Conservation (phyloP, 2,888 invertebrate genomes). For the Lochmaea crataegi region DNA sequence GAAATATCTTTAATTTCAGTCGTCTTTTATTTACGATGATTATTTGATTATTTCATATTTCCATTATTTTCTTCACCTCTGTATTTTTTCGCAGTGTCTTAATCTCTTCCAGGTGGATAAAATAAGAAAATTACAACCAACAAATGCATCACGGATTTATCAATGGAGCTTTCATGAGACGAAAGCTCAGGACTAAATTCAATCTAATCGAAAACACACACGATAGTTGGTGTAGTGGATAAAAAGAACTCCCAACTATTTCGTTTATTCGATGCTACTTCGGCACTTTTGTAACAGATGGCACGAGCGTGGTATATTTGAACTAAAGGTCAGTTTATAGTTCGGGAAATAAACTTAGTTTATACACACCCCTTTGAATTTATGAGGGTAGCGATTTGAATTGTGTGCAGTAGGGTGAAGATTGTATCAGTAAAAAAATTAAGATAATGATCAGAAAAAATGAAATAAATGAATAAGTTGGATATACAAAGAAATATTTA, state of each 20-base stretch:
- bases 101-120: not conserved
- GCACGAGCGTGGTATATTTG: constrained; percentile 45
- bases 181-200: constrained; percentile 32
- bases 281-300: constrained; percentile 58
- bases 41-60: too few species aligned
- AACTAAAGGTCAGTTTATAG: constrained; percentile 13
- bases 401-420: not conserved
- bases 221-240: constrained; percentile 46
- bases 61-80: too few species aligned
- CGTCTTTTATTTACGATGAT: too few species aligned
- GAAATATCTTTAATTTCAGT: too few species aligned
- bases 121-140: not conserved
- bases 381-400: not conserved
- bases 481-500: too few species aligned
- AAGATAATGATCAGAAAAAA: not conserved
- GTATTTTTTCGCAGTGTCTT: too few species aligned
- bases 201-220: constrained; percentile 43
- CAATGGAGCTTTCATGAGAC: constrained; percentile 1
- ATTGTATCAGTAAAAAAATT: not conserved
- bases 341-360: not conserved
- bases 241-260: constrained; percentile 55
- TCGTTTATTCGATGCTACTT: constrained; percentile 52
- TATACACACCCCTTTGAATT: not conserved
- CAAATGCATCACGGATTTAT: not conserved
- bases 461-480: too few species aligned